phyloP scores from a whole-genome alignment of 2,888 invertebrate species.

The Morinoia aosen region DNA sequence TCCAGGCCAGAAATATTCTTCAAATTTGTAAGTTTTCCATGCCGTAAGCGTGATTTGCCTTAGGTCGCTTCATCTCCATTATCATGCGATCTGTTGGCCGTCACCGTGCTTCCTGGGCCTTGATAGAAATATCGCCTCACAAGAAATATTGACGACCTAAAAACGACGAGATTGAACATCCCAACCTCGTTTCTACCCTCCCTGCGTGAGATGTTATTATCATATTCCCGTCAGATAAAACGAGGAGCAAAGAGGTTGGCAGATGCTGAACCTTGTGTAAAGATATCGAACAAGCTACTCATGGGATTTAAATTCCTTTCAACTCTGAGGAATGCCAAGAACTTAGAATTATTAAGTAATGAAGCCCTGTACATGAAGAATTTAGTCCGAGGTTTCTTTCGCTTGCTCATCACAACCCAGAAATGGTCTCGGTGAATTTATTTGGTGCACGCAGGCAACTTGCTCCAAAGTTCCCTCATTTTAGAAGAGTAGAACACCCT shows the following conservation, averaged over 20 bases:
- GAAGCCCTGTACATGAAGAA: neutral
- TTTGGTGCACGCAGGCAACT: neutral
- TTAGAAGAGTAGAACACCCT: conserved; percentile 1
- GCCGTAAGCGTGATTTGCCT: conserved; percentile 20
- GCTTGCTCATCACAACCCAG: neutral
- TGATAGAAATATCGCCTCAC: conserved; percentile 51
- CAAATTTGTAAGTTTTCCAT: conserved; percentile 9
- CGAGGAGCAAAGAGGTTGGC: neutral
- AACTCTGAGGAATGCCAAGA: neutral
- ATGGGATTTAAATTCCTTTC: neutral
- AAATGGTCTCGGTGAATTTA: neutral
- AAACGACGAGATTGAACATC: conserved; percentile 17
- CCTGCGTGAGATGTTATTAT: neutral
- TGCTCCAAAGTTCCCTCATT: conserved; percentile 4
- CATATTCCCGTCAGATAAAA: neutral
- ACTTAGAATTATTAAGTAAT: neutral
- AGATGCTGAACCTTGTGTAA: neutral
- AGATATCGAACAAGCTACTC: neutral
- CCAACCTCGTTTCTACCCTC: neutral
- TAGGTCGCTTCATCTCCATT: conserved; percentile 48
- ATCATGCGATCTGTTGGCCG: conserved; percentile 51
- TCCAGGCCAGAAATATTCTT: neutral
- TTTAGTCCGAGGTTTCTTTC: neutral
- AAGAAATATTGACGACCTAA: conserved; percentile 44
- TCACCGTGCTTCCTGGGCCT: conserved; percentile 33